These are phyloP conservation scores for Drosophila setifemur DNA, from an alignment of 1,140 invertebrate species.

Conservation along the genomic window DNA sequence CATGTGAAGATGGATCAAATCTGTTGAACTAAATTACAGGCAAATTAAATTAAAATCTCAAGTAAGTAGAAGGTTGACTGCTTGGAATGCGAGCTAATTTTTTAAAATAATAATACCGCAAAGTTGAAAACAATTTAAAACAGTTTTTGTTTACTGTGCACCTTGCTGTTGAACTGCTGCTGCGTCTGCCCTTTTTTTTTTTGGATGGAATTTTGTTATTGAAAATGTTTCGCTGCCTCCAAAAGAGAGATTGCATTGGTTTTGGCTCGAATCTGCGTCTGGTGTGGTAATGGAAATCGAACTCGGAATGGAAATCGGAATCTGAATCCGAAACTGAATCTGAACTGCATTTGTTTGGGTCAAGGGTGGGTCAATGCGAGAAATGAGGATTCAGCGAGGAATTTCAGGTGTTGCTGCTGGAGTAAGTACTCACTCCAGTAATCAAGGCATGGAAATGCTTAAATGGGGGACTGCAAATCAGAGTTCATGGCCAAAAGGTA, in stretches of 20 bases:
- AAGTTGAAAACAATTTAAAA: too few relatives aligned
- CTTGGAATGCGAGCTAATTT: too few relatives aligned
- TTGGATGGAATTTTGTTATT: slow-evolving; percentile 75
- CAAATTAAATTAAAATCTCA: too few relatives aligned
- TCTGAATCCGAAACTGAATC: neutral
- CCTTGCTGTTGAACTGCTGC: neutral
- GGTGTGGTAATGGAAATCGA: slow-evolving; percentile 11
- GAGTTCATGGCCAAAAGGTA: slow-evolving; percentile 57
- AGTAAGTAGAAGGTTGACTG: too few relatives aligned
- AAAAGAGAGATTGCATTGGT: slow-evolving; percentile 17
- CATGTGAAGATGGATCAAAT: too few relatives aligned
- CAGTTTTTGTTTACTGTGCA: neutral
- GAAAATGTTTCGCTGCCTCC: slow-evolving; percentile 66
- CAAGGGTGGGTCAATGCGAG: slow-evolving; percentile 32
- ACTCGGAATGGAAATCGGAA: slow-evolving; percentile 5
- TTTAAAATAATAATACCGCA: too few relatives aligned
- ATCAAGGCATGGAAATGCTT: neutral
- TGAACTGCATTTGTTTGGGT: slow-evolving; percentile 23
- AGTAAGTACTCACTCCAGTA: neutral
- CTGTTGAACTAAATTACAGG: too few relatives aligned
- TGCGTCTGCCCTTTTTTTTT: slow-evolving; percentile 28
- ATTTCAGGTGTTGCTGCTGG: neutral
- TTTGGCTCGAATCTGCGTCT: slow-evolving; percentile 4
- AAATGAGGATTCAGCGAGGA: neutral
- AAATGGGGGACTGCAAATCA: neutral